phyloP scores from a whole-genome alignment of 1,140 invertebrate genomes.

The Trypoxylus dichotomus region DNA sequence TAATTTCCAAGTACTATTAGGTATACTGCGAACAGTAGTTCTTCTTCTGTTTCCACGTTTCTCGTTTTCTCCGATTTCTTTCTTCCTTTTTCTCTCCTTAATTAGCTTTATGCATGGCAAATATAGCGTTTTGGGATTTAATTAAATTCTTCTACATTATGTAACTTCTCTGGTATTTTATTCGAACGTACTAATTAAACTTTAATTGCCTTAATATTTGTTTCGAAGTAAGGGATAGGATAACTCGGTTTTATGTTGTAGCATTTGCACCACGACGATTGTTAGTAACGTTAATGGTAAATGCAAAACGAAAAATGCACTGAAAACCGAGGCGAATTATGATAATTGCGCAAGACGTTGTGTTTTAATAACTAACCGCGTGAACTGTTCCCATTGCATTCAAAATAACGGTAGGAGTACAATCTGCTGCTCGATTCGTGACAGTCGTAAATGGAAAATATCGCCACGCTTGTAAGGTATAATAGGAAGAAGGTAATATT shows the following conservation, averaged over 20 bases:
- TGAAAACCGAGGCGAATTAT: not conserved
- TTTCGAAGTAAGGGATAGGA: not conserved
- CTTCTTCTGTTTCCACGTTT: not conserved
- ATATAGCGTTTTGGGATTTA: conserved; percentile 3
- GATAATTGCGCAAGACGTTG: too few relatives aligned
- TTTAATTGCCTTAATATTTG: conserved; percentile 12
- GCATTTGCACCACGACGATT: not conserved
- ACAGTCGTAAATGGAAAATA: too few relatives aligned
- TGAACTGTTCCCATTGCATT: too few relatives aligned
- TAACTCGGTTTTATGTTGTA: not conserved
- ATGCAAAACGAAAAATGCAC: not conserved
- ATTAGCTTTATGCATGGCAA: not conserved
- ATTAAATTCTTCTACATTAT: conserved; percentile 16
- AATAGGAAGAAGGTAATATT: too few relatives aligned
- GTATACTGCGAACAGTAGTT: not conserved
- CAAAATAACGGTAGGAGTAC: too few relatives aligned
- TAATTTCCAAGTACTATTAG: not conserved
- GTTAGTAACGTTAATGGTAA: not conserved
- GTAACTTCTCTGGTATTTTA: not conserved
- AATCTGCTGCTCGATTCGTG: too few relatives aligned
- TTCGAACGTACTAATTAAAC: not conserved
- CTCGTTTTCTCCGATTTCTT: not conserved
- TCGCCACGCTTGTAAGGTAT: too few relatives aligned
- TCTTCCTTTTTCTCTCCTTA: not conserved
- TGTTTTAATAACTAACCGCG: too few relatives aligned